These are phyloP conservation scores for Hippopotamus amphibius DNA, from an alignment of 2,113 vertebrate genomes.

Conservation along the genomic window DNA sequence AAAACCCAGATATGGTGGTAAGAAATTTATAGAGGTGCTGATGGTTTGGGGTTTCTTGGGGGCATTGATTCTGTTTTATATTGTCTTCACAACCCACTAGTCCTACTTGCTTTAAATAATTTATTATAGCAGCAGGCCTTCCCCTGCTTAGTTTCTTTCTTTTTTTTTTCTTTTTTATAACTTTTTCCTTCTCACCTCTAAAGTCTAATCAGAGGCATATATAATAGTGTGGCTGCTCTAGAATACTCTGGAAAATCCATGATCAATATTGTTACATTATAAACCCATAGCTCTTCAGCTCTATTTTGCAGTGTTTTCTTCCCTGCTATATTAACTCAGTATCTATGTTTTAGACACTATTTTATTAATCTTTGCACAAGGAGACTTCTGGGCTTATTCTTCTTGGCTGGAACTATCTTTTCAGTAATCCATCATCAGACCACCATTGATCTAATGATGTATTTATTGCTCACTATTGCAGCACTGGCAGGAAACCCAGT, in stretches of 20 bases:
- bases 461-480: conserved; percentile 79
- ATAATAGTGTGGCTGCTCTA: conserved; percentile 61
- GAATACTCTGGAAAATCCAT: conserved; percentile 69
- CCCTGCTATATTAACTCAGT: conserved; percentile 60
- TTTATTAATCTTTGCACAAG: conserved; percentile 78
- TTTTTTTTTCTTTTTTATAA: conserved; percentile 23
- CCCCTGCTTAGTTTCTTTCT: conserved; percentile 69
- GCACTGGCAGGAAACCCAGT: conserved; percentile 76
- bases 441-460: conserved; percentile 79
- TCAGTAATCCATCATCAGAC: conserved; percentile 73
- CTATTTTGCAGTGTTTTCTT: conserved; percentile 69
- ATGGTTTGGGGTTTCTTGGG: conserved; percentile 73
- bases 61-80: conserved; percentile 79
- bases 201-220: conserved; percentile 73
- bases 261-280: conserved; percentile 68
- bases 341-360: conserved; percentile 74
- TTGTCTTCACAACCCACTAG: conserved; percentile 72
- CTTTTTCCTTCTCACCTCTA: conserved; percentile 71
- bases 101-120: conserved; percentile 81
- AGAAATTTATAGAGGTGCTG: conserved; percentile 76
- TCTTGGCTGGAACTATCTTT: conserved; percentile 77
- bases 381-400: conserved; percentile 72
- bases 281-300: conserved; percentile 42
- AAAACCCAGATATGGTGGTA: conserved; percentile 61
- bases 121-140: conserved; percentile 77